Evolutionary conservation across 2,888 invertebrate species (phyloP).

Genomic region (Aspidiotus rigidus): DNA sequence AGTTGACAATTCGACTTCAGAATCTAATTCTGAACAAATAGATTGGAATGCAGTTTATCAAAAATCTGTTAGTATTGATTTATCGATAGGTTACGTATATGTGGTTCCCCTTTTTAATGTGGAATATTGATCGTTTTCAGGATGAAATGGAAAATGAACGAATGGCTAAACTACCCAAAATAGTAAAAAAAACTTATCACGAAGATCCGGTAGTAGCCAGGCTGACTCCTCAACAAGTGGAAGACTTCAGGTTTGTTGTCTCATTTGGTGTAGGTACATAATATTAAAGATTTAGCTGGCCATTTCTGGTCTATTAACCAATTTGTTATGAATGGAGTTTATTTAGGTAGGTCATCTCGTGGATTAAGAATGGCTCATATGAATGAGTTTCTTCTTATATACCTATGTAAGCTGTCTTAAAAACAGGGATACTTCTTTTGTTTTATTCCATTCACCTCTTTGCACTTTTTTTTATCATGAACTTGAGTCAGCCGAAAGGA

Average conservation of each 20-base stretch:
- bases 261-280: too few relatives aligned
- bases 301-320: neutral
- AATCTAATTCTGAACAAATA: neutral
- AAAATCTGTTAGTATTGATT: constrained; percentile 17
- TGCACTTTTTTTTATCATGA: too few relatives aligned
- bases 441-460: too few relatives aligned
- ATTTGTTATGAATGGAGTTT: neutral
- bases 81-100: neutral
- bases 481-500: neutral
- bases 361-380: too few relatives aligned
- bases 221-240: constrained; percentile 56
- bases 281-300: neutral
- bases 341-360: neutral
- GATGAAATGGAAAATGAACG: constrained; percentile 45
- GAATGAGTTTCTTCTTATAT: too few relatives aligned
- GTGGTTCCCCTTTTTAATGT: neutral
- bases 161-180: constrained; percentile 56
- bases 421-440: too few relatives aligned
- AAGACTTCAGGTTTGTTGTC: constrained; percentile 43
- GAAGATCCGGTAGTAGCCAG: constrained; percentile 62
- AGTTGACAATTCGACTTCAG: neutral
- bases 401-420: too few relatives aligned
- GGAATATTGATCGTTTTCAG: constrained; percentile 30
- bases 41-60: constrained; percentile 20
- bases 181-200: constrained; percentile 72